Evolutionary conservation across 2,797 vertebrate genomes (phyloP).

Genomic region (Diceros bicornis): DNA sequence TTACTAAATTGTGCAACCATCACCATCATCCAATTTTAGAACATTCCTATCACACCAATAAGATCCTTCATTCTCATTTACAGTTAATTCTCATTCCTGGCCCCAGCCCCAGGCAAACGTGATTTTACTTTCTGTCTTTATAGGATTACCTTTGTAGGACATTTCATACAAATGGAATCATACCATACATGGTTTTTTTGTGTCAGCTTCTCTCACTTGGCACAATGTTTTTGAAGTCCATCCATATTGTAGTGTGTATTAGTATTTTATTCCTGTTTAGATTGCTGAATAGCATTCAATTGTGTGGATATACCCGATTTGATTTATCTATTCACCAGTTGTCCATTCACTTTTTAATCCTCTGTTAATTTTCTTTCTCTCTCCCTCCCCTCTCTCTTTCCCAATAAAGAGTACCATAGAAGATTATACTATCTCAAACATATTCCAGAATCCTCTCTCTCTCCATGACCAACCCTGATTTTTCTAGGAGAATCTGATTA

Average conservation of each 20-base stretch:
- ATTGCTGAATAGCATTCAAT: not conserved
- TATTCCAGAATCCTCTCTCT: constrained; percentile 12
- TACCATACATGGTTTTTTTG: not conserved
- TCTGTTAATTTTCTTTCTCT: not conserved
- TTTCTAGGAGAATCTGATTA: constrained; percentile 47
- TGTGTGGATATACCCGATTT: not conserved
- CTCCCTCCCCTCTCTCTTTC: not conserved
- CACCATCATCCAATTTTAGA: not conserved
- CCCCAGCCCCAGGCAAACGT: not conserved
- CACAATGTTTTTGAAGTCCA: not conserved
- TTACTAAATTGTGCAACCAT: not conserved
- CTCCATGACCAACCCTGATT: not conserved
- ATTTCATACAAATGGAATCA: not conserved
- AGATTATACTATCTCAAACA: not conserved
- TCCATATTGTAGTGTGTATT: not conserved
- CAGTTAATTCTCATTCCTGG: not conserved
- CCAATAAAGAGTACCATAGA: not conserved
- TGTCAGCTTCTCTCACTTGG: not conserved
- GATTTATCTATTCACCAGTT: not conserved
- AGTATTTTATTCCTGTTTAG: constrained; percentile 27
- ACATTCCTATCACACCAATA: not conserved
- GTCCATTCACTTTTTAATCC: not conserved
- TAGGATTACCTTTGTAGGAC: not conserved
- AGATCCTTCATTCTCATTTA: not conserved
- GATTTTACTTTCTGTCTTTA: not conserved